Conservation (phyloP, 1,140 invertebrate genomes). For the Drosophila paulistorum region DNA sequence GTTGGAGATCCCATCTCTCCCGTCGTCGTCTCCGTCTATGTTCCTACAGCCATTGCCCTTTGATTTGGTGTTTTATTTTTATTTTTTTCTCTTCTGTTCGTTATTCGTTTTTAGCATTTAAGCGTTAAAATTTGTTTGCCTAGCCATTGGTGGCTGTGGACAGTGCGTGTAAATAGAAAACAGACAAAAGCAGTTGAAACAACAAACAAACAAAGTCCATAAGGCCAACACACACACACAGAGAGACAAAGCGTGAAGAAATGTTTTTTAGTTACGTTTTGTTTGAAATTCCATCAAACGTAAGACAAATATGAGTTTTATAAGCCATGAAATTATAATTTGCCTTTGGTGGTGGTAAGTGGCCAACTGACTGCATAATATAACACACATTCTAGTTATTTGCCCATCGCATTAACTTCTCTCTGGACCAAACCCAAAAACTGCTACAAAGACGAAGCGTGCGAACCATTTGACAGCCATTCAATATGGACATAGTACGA, state of each 20-base stretch:
- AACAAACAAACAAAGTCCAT: conserved; percentile 47
- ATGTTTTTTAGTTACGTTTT: conserved; percentile 79
- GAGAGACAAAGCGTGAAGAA: conserved; percentile 78
- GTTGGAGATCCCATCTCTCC: not conserved
- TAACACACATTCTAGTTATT: conserved; percentile 45
- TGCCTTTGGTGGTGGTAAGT: conserved; percentile 73
- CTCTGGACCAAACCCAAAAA: conserved; percentile 24
- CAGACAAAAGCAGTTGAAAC: conserved; percentile 40
- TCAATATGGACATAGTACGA: not conserved
- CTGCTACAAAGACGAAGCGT: conserved; percentile 46
- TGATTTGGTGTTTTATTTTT: conserved; percentile 1
- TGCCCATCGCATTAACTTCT: conserved; percentile 71
- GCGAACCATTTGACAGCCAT: conserved; percentile 48
- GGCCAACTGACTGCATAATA: conserved; percentile 67
- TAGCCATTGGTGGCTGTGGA: conserved; percentile 40
- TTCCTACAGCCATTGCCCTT: not conserved
- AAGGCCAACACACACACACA: conserved; percentile 27
- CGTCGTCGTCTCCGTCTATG: too few relatives aligned
- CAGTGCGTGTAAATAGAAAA: conserved; percentile 75
- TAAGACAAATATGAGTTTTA: conserved; percentile 79
- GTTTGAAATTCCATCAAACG: conserved; percentile 78
- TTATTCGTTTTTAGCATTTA: conserved; percentile 73
- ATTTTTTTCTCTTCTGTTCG: not conserved
- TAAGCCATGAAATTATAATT: conserved; percentile 82
- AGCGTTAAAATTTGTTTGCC: conserved; percentile 79